phyloP scores from a whole-genome alignment of 2,113 vertebrate species.

The Pica pica region DNA sequence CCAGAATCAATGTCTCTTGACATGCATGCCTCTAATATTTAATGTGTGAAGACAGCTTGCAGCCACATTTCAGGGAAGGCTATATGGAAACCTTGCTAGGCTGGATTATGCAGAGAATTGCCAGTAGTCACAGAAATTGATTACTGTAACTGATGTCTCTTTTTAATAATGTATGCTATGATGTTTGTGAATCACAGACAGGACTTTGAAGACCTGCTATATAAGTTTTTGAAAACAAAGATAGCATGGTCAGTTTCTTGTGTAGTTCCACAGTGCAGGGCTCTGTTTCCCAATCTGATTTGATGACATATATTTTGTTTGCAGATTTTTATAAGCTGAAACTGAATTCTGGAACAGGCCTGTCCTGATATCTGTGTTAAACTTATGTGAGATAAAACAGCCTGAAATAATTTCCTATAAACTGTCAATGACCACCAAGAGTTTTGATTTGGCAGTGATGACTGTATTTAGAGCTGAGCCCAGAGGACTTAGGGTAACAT shows the following conservation, averaged over 20 bases:
- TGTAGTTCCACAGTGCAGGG: not conserved
- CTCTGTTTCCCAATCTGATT: not conserved
- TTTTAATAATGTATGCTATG: not conserved
- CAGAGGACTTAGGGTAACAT: not conserved
- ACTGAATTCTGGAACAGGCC: not conserved
- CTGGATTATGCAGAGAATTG: slow-evolving; percentile 8
- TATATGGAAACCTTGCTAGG: not conserved
- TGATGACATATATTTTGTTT: not conserved
- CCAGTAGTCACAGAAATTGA: slow-evolving; percentile 9
- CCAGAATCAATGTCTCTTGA: not conserved
- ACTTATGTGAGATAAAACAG: not conserved
- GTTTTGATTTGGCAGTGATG: not conserved
- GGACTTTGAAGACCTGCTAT: not conserved
- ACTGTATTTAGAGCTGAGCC: not conserved
- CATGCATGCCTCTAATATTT: not conserved
- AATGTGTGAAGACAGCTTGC: not conserved
- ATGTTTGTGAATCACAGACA: not conserved
- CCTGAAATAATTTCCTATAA: not conserved
- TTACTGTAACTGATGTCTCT: slow-evolving; percentile 13
- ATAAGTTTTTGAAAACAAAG: not conserved
- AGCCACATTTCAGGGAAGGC: not conserved
- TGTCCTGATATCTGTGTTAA: not conserved
- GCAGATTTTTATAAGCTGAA: not conserved
- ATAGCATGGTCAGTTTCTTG: not conserved
- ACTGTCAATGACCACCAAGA: not conserved